Conservation (phyloP, 2,888 invertebrate genomes). For the Opisthograptis luteolata region DNA sequence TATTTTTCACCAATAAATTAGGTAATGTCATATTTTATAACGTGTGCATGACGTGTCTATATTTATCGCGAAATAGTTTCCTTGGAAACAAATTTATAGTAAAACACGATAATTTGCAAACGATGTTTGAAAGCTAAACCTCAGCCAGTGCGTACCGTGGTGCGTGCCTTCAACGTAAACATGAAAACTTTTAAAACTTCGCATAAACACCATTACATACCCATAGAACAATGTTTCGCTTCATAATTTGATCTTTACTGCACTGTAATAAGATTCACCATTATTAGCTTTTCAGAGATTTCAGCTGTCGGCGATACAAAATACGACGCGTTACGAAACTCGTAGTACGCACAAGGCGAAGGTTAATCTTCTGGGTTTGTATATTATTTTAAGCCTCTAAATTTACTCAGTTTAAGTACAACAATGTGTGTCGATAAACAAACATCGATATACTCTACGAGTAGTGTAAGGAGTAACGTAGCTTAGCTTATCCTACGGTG, state of each 20-base stretch:
- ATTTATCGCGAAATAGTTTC: constrained; percentile 21
- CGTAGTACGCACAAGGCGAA: constrained; percentile 53
- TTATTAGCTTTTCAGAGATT: constrained; percentile 13
- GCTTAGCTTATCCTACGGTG: too few species aligned
- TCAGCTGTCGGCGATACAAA: constrained; percentile 26
- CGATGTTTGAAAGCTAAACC: constrained; percentile 31
- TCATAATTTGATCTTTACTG: constrained; percentile 21
- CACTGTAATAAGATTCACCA: constrained; percentile 21
- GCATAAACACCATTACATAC: constrained; percentile 56
- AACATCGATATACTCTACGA: constrained; percentile 12
- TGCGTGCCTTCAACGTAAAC: constrained; percentile 72
- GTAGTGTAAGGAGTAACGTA: not conserved
- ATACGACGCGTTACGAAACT: constrained; percentile 43
- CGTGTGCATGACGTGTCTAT: constrained; percentile 7
- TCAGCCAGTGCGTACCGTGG: constrained; percentile 54
- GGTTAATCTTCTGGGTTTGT: constrained; percentile 47
- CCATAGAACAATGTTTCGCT: not conserved
- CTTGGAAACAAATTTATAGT: constrained; percentile 23
- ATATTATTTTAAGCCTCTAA: constrained; percentile 38
- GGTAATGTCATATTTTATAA: too few species aligned
- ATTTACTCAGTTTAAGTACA: constrained; percentile 33
- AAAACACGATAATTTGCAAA: constrained; percentile 28
- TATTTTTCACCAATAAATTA: too few species aligned
- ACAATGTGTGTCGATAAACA: constrained; percentile 38
- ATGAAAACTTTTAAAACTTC: constrained; percentile 60